Evolutionary conservation across 2,113 vertebrate species (phyloP).

Genomic region (Periophthalmodon schlosseri): DNA sequence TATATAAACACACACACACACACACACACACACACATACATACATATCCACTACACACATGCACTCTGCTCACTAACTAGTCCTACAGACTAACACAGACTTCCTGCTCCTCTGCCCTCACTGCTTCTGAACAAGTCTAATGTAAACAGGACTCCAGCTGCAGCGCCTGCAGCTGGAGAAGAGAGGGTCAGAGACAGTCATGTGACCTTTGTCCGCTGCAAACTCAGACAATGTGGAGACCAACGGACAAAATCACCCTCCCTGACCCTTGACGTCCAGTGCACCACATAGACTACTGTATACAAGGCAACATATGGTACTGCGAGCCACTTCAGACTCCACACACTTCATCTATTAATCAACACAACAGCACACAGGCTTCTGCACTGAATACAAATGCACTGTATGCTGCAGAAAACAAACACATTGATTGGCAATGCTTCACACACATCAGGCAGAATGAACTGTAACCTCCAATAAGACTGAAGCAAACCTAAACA

Average conservation of each 20-base stretch:
- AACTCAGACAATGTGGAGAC: conserved; percentile 48
- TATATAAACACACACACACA: conserved; percentile 49
- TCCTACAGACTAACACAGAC: conserved; percentile 25
- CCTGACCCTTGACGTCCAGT: conserved; percentile 54
- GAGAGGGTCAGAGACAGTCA: conserved; percentile 64
- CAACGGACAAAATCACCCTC: conserved; percentile 31
- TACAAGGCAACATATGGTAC: conserved; percentile 13
- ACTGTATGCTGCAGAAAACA: conserved; percentile 16
- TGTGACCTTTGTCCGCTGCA: conserved; percentile 59
- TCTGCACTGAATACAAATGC: conserved; percentile 22
- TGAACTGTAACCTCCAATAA: conserved; percentile 5
- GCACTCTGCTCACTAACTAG: conserved; percentile 23
- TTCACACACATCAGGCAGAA: conserved; percentile 36
- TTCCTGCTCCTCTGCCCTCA: conserved; percentile 1
- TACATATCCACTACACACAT: conserved; percentile 27
- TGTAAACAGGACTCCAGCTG: conserved; percentile 54
- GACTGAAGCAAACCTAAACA: background rate
- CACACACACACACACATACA: conserved; percentile 54
- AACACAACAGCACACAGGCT: conserved; percentile 15
- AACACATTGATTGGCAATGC: conserved; percentile 29
- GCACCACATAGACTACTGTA: conserved; percentile 27
- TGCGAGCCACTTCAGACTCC: conserved; percentile 22
- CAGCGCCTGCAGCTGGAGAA: conserved; percentile 55
- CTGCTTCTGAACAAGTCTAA: conserved; percentile 13
- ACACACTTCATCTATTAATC: conserved; percentile 49